A percentile compares a stretch with the other conserved stretches of the same genome.
Conservation (phyloP, 2,888 invertebrate genomes). For the Dermolepida albohirtum region DNA sequence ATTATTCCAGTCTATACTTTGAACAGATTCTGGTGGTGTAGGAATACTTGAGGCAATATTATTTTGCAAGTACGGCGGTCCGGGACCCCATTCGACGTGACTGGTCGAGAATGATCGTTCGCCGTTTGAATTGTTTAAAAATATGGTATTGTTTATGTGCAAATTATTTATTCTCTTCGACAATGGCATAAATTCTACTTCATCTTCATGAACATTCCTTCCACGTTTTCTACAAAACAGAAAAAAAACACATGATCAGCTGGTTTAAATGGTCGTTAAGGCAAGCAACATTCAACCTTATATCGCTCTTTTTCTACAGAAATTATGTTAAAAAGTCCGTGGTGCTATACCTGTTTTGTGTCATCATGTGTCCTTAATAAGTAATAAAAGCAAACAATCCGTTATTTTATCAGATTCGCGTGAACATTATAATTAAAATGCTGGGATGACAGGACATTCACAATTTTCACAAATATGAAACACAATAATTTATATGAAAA, state of each 20-base stretch:
- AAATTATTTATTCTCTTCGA: conserved; percentile 92
- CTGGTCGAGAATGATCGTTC: conserved; percentile 42
- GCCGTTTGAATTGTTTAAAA: conserved; percentile 53
- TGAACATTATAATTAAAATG: conserved; percentile 19
- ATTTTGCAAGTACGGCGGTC: conserved; percentile 53
- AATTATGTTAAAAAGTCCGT: not conserved
- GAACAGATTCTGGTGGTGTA: conserved; percentile 59
- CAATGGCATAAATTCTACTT: conserved; percentile 85
- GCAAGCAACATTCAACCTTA: conserved; percentile 28
- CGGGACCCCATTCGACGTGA: conserved; percentile 57
- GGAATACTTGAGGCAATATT: conserved; percentile 52
- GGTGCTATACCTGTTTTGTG: conserved; percentile 52
- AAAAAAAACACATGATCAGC: conserved; percentile 42
- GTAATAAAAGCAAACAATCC: conserved; percentile 4
- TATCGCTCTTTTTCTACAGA: conserved; percentile 3
- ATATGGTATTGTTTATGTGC: conserved; percentile 76
- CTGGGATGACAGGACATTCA: conserved; percentile 17
- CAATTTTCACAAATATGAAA: conserved; percentile 5
- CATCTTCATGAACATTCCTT: conserved; percentile 76
- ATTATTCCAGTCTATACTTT: conserved; percentile 58
- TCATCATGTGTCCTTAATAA: conserved; percentile 46
- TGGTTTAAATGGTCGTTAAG: conserved; percentile 31
- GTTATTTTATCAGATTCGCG: not conserved
- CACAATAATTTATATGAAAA: conserved; percentile 11
- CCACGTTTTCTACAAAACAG: conserved; percentile 77